phyloP scores from a whole-genome alignment of 2,113 vertebrate genomes.

The Cyphomyrus discorhynchus region DNA sequence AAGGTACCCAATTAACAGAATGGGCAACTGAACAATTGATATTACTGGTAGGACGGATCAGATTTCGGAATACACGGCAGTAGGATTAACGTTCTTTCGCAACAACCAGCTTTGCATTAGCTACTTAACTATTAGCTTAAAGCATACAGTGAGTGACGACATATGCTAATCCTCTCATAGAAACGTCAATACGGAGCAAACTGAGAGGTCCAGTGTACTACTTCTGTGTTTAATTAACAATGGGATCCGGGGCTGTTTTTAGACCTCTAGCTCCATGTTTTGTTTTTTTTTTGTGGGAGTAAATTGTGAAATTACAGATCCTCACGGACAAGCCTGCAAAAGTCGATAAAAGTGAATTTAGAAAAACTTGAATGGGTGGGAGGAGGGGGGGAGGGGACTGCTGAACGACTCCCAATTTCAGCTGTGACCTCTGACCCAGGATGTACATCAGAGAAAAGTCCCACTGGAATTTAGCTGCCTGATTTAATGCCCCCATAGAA shows the following conservation, averaged over 20 bases:
- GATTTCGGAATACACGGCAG: background rate
- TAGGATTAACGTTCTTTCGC: background rate
- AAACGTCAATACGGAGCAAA: background rate
- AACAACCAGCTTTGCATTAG: background rate
- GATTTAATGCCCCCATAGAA: background rate
- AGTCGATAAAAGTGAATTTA: background rate
- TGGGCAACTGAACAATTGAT: background rate
- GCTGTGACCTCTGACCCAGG: background rate
- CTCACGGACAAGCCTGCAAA: background rate
- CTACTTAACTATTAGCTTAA: background rate
- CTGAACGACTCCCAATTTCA: background rate
- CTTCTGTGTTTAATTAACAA: background rate
- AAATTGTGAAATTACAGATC: background rate
- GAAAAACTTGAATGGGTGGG: background rate
- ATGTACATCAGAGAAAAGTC: background rate
- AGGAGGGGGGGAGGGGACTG: background rate
- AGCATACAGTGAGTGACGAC: background rate
- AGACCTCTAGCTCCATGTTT: background rate
- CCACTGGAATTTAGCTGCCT: background rate
- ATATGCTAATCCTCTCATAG: background rate
- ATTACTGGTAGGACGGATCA: background rate
- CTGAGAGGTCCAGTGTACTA: background rate
- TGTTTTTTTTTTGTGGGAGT: too few species aligned
- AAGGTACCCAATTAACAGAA: background rate
- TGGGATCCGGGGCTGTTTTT: background rate